phyloP scores from a whole-genome alignment of 1,140 invertebrate species.

The Arctopsyche grandis region DNA sequence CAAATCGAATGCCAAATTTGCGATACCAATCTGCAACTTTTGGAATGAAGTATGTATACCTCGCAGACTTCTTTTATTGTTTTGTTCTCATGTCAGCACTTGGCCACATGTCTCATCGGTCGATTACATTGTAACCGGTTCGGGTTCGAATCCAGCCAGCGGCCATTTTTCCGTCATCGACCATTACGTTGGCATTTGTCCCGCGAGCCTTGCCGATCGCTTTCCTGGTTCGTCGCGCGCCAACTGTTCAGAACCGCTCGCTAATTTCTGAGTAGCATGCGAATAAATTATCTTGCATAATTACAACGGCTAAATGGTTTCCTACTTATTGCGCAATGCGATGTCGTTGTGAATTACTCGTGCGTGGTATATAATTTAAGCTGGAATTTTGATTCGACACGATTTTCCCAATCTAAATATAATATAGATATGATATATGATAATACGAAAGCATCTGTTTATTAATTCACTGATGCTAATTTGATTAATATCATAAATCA shows the following conservation, averaged over 20 bases:
- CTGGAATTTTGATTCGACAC: neutral
- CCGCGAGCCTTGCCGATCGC: neutral
- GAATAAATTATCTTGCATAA: neutral
- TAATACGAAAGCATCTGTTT: too few relatives aligned
- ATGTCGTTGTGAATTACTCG: neutral
- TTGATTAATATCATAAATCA: too few relatives aligned
- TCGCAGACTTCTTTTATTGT: too few relatives aligned
- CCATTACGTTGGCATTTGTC: slow-evolving; percentile 29
- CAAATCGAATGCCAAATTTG: too few relatives aligned
- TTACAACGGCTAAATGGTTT: neutral
- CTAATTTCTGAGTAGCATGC: neutral
- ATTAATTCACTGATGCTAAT: too few relatives aligned
- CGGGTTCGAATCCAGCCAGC: neutral
- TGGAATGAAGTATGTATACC: too few relatives aligned
- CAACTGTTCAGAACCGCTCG: slow-evolving; percentile 16
- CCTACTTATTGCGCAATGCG: neutral
- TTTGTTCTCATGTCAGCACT: too few relatives aligned
- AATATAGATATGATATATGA: too few relatives aligned
- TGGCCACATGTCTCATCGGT: too few relatives aligned
- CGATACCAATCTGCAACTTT: too few relatives aligned
- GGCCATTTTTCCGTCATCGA: slow-evolving; percentile 2
- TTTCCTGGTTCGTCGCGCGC: slow-evolving; percentile 13
- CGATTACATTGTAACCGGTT: slow-evolving; percentile 11
- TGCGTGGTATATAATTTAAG: neutral
- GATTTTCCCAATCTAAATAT: neutral